phyloP scores from a whole-genome alignment of 2,113 vertebrate genomes.

The Rattus rattus region DNA sequence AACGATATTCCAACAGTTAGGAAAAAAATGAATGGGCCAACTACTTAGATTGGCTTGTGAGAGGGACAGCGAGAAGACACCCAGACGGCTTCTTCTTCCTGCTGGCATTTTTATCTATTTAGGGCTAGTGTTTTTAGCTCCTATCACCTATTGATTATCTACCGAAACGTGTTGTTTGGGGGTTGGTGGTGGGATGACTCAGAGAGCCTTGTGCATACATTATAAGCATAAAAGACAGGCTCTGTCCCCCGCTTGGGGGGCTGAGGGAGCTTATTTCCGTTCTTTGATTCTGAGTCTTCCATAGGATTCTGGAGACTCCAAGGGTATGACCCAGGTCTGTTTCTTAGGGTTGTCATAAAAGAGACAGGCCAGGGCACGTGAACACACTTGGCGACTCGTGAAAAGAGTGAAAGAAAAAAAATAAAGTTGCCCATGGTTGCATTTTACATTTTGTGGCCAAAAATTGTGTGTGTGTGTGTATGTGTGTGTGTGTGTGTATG shows the following conservation, averaged over 20 bases:
- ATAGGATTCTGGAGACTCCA: background rate
- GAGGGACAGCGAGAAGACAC: background rate
- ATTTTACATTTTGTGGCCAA: background rate
- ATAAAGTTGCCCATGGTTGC: background rate
- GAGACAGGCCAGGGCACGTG: background rate
- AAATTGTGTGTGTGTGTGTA: background rate
- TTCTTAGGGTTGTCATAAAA: background rate
- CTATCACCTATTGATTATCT: background rate
- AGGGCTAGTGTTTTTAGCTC: background rate
- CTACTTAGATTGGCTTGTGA: background rate
- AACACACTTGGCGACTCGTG: background rate
- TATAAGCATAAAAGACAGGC: background rate
- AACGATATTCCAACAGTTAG: background rate
- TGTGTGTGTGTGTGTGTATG: background rate
- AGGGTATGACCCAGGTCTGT: background rate
- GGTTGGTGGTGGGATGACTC: background rate
- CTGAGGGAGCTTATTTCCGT: background rate
- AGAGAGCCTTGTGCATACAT: background rate
- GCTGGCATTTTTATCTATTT: background rate
- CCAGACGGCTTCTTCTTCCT: background rate
- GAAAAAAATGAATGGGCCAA: background rate
- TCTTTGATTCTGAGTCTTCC: background rate
- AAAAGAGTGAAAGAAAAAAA: background rate
- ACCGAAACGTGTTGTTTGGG: background rate
- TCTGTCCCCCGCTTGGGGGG: background rate